A percentile compares a stretch with the other conserved stretches of the same genome.
Evolutionary conservation across 2,888 invertebrate species (phyloP).

Genomic region (Lamellibrachia satsuma): DNA sequence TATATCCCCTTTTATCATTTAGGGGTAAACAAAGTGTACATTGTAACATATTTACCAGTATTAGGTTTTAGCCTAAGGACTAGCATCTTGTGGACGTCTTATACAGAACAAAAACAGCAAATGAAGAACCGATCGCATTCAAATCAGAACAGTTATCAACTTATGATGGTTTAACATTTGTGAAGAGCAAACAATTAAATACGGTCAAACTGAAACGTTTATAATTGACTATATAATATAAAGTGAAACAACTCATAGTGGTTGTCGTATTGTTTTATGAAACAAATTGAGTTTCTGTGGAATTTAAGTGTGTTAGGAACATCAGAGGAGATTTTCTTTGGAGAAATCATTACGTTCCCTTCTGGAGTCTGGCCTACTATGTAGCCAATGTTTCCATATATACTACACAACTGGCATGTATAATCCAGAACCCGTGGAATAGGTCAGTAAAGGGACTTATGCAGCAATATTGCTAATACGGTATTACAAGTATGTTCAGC

Average conservation of each 20-base stretch:
- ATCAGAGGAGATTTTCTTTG: too few species aligned
- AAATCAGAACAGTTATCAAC: background rate
- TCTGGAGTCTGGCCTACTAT: too few species aligned
- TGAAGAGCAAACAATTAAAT: background rate
- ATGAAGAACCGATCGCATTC: background rate
- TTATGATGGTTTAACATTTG: too few species aligned
- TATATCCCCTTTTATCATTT: background rate
- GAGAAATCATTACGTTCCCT: too few species aligned
- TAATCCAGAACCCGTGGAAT: too few species aligned
- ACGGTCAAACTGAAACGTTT: background rate
- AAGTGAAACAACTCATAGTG: too few species aligned
- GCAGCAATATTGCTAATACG: background rate
- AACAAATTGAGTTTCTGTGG: too few species aligned
- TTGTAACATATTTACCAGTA: background rate
- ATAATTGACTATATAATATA: too few species aligned
- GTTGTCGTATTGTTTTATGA: too few species aligned
- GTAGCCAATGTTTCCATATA: too few species aligned
- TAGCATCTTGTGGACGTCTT: background rate
- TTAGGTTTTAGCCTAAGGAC: background rate
- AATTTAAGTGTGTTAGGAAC: too few species aligned
- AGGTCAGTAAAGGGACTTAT: background rate
- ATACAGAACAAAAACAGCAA: background rate
- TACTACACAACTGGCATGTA: too few species aligned
- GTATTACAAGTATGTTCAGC: background rate
- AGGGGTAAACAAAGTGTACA: background rate